Base-by-base conservation (phyloP, 2,797 vertebrate genomes). In the Megalops cyprinoides region DNA sequence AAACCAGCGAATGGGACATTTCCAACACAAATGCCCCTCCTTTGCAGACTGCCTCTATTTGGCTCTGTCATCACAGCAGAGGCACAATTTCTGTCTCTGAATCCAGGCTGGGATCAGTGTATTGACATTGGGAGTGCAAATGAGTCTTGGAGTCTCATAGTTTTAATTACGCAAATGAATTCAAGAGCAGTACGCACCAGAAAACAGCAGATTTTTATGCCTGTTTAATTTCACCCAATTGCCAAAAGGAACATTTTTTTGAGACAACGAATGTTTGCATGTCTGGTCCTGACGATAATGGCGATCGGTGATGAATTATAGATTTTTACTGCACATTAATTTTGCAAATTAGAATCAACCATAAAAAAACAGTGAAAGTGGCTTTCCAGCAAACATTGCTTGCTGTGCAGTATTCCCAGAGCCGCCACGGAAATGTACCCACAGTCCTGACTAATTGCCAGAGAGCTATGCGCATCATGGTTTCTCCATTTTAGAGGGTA, bases 211-310 rank as follows among this genome's bases (percentile, higher is more conserved):
- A 15, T 42, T 44, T n/a, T 71, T 71, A 44, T 44, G 39, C 37
- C 67, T 42, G 37, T 71, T 42, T 71, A 44, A 42, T 71, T 71
- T 44, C 23, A 71, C 39, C n/a, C 37, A 18, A 71, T 71, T 42
- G 44, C 39, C 20, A 44, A 71, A 42, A 44, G 37, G 67, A 4
- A 71, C 8, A 20, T 42, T 42, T 34, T 5, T 60, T 12, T 39
- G 65, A 39, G 31, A 37, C 65, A 37, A 20, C 34, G 8, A 67
- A 15, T 34, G 60, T 65, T 65, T 67, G 34, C 28, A 65, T 65
- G 60, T 37, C 62, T 67, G 31, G 62, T 67, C 37, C 31, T 67
- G 62, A 67, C 31, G 62, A 67, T 67, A 67, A 67, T 67, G 62
- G 62, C 62, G 18, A 20, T 28, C 39, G 62, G 34, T 37, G 4